Conservation (phyloP, 2,888 invertebrate genomes). For the Xanthorhoe spadicearia region DNA sequence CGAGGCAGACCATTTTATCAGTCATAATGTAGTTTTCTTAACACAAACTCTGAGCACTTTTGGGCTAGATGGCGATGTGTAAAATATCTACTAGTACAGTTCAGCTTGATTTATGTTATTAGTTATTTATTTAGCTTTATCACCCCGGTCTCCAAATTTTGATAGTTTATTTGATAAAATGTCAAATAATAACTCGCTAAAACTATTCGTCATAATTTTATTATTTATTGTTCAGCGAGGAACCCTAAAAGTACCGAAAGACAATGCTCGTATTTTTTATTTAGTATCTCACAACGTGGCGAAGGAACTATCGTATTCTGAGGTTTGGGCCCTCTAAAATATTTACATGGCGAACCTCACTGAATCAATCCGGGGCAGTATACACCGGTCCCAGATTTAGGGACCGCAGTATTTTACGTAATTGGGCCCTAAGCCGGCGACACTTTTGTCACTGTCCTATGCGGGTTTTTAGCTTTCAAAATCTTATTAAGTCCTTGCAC, state of each 20-base stretch:
- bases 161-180: no score
- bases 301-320: slow-evolving; percentile 53
- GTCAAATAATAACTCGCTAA: no score
- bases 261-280: slow-evolving; percentile 62
- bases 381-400: slow-evolving; percentile 55
- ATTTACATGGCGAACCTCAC: slow-evolving; percentile 62
- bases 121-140: no score
- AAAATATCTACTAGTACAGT: no score
- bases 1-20: no score
- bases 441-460: slow-evolving; percentile 35
- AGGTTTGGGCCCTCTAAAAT: slow-evolving; percentile 56
- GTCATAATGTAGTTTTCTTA: no score
- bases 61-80: no score
- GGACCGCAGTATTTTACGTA: slow-evolving; percentile 63
- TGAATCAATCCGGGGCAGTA: slow-evolving; percentile 65
- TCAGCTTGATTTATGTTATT: no score
- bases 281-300: slow-evolving; percentile 53
- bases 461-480: slow-evolving; percentile 1
- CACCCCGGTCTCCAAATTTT: no score
- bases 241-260: slow-evolving; percentile 41
- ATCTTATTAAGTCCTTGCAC: not conserved
- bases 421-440: slow-evolving; percentile 53
- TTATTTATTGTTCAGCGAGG: not conserved
- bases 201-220: no score
- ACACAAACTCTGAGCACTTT: no score